Evolutionary conservation across 2,888 invertebrate species (phyloP), one percentile per base, ranked within the genome.

Genomic region (Celastrina argiolus): DNA sequence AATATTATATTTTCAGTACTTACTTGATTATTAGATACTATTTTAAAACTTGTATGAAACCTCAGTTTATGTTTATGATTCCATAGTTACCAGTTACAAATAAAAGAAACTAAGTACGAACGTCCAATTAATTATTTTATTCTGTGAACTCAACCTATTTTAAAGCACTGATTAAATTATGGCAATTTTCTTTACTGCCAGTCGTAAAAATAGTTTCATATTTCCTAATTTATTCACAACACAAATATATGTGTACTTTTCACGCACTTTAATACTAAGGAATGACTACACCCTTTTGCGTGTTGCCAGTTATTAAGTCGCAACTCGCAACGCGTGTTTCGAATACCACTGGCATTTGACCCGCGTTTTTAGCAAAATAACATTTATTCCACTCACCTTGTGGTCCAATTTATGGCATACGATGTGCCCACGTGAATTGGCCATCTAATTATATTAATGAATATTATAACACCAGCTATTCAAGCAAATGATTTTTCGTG

Each of bases 211-310:
- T 61, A 61, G 61, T 61, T 61, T 61, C 39, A 61, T 61, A 61
- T 45, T 31, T 64, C 18, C 36, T 56, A 61, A 61, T 61, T 61
- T 61, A 61, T 61, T 61, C 61, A 39, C 61, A 73, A 72, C 70
- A 73, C 74, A 75, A 77, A 77, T 76, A 77, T 78, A 76, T 74
- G 73, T 71, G 71, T 74, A 75, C 71, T 72, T 70, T 76, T 75
- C 73, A 74, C 75, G 73, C 76, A 76, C 61, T 76, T 78, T 78
- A 74, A 76, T 75, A 75, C 76, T 72, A 75, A 71, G 69, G 69
- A 66, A 77, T 74, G 74, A 72, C 74, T 73, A 75, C 75, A 75
- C 78, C 78, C 77, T 74, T 76, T 76, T 73, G 77, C 78, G 79
- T 80, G 81, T 72, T 74, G 67, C 72, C 69, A 67, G 73, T 77